Evolutionary conservation across 1,140 invertebrate species (phyloP), one percentile per base, ranked within the genome.

Genomic region (Prorops nasuta): DNA sequence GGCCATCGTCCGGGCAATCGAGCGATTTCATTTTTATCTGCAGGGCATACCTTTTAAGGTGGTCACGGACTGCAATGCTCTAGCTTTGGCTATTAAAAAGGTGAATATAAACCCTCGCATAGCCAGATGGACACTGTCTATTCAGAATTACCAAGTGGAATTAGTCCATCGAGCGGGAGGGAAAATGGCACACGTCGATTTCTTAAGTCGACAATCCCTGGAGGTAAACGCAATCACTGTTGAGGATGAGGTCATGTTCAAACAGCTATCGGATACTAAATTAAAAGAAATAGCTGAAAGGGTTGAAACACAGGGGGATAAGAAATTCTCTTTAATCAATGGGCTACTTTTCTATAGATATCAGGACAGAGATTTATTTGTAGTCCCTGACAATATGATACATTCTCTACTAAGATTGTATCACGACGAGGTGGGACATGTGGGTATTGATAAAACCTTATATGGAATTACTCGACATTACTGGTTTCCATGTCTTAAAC

Each of bases 341-440:
- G 52, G 46, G 34, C 19, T 40, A 7, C 2, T 54, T n/a, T n/a
- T n/a, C n/a, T n/a, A n/a, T n/a, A n/a, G n/a, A n/a, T n/a, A n/a
- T n/a, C n/a, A n/a, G n/a, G 3, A 38, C 18, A 14, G 18, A 32
- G 37, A 46, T 10, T 15, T 42, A 14, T 45, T 44, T 36, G 37
- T 41, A 8, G 44, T 58, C 2, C 51, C 58, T 8, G 32, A 51
- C 41, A 7, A 19, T 16, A 12, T 44, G 15, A 21, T 31, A 22
- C 42, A 34, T 32, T 28, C 51, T 15, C 2, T 58, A 16, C 1
- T 58, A 1, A 9, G 9, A n/a, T 54, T 44, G 22, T 48, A 50
- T 31, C 58, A 60, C 24, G 53, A 60, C 17, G 44, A 54, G 18
- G 10, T 50, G 24, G 51, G 40, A 28, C 58, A 60, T 35, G 4